phyloP scores from a whole-genome alignment of 1,140 invertebrate species.

The Marisa cornuarietis region DNA sequence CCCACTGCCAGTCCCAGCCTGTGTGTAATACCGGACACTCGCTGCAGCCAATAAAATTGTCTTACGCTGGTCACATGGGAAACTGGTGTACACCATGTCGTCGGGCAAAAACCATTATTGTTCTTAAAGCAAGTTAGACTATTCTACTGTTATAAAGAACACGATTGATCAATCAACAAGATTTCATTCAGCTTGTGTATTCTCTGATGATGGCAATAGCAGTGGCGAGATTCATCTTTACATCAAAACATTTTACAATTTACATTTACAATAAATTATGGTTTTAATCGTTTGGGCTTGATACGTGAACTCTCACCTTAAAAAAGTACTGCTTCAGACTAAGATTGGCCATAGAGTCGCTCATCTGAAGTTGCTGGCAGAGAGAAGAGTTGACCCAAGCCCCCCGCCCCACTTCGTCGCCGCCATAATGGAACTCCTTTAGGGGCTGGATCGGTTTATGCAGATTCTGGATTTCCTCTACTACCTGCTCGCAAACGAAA shows the following conservation, averaged over 20 bases:
- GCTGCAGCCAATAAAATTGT: constrained; percentile 6
- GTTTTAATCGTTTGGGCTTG: too few relatives aligned
- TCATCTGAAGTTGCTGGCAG: constrained; percentile 34
- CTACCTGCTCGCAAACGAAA: constrained; percentile 33
- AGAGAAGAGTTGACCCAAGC: constrained; percentile 49
- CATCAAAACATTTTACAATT: too few relatives aligned
- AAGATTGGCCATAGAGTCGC: background rate
- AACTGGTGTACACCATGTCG: too few relatives aligned
- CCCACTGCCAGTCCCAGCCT: constrained; percentile 38
- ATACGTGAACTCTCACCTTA: constrained; percentile 8
- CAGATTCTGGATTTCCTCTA: constrained; percentile 40
- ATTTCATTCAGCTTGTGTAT: too few relatives aligned
- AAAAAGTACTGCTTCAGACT: constrained; percentile 45
- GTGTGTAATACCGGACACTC: constrained; percentile 36
- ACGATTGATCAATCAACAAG: too few relatives aligned
- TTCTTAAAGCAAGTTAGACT: too few relatives aligned
- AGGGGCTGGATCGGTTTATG: constrained; percentile 44
- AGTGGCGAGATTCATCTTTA: too few relatives aligned
- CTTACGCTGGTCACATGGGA: too few relatives aligned
- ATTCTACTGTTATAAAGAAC: too few relatives aligned
- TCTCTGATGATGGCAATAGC: too few relatives aligned
- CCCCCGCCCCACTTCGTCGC: constrained; percentile 57
- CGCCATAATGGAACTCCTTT: constrained; percentile 55
- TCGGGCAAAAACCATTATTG: too few relatives aligned
- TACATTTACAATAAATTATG: too few relatives aligned